Evolutionary conservation across 1,140 invertebrate species (phyloP).

Genomic region (Anoplolepis gracilipes): DNA sequence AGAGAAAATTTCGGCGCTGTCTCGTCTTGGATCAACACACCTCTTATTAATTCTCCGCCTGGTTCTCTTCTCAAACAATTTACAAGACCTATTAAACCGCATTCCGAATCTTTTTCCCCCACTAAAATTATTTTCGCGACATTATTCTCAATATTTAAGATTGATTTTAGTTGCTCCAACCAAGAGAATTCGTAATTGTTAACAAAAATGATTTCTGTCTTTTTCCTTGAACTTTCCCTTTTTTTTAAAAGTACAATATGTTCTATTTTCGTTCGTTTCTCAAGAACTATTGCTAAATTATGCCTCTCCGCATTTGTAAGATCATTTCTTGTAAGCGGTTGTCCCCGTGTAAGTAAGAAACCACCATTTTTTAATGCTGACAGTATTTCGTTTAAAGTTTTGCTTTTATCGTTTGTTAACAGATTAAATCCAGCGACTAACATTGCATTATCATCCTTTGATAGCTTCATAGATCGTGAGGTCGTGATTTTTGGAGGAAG

Average conservation of each 20-base stretch:
- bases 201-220: constrained; percentile 76
- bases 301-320: constrained; percentile 52
- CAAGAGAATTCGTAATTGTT: constrained; percentile 83
- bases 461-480: constrained; percentile 81
- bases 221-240: constrained; percentile 67
- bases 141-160: constrained; percentile 80
- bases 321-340: constrained; percentile 64
- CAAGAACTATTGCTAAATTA: constrained; percentile 76
- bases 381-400: constrained; percentile 75
- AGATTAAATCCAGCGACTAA: constrained; percentile 85
- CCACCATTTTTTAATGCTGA: constrained; percentile 81
- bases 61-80: constrained; percentile 91
- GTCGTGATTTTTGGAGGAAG: constrained; percentile 77
- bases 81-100: constrained; percentile 93
- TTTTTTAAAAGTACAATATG: constrained; percentile 80
- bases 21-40: constrained; percentile 89
- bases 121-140: constrained; percentile 82
- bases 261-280: constrained; percentile 76
- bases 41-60: constrained; percentile 87
- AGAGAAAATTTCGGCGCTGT: constrained; percentile 88
- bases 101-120: constrained; percentile 87
- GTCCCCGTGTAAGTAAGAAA: constrained; percentile 86
- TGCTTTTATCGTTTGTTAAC: constrained; percentile 57
- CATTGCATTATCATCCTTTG: constrained; percentile 85
- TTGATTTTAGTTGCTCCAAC: constrained; percentile 84